Evolutionary conservation across 2,797 vertebrate species (phyloP).

Genomic region (Enoplosus armatus): DNA sequence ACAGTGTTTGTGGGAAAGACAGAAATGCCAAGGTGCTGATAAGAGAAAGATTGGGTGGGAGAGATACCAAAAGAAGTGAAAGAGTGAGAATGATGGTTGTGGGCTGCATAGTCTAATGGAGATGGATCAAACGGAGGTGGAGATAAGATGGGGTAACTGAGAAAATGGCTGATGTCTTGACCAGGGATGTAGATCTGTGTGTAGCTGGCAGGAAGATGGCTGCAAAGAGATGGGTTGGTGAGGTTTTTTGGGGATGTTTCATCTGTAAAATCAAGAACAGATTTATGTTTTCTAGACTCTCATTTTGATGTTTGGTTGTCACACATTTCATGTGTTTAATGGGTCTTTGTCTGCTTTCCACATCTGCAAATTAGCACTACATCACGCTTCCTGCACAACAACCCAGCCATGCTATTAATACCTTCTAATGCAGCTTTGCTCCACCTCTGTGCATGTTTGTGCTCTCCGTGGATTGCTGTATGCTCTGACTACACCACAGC

Average conservation of each 20-base stretch:
- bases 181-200: constrained; percentile 34
- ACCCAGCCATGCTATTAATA: constrained; percentile 10
- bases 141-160: constrained; percentile 81
- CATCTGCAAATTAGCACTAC: constrained; percentile 20
- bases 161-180: constrained; percentile 80
- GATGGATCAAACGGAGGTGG: constrained; percentile 78
- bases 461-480: constrained; percentile 53
- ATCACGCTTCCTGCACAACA: constrained; percentile 27
- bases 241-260: not conserved
- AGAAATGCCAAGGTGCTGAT: constrained; percentile 78
- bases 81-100: constrained; percentile 69
- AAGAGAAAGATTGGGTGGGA: constrained; percentile 63
- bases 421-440: constrained; percentile 33
- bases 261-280: constrained; percentile 7
- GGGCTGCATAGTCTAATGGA: constrained; percentile 75
- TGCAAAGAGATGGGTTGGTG: constrained; percentile 3
- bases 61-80: constrained; percentile 62
- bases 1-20: constrained; percentile 84
- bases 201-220: not conserved
- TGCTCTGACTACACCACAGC: constrained; percentile 53
- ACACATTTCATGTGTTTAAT: constrained; percentile 4
- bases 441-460: constrained; percentile 47
- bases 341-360: constrained; percentile 4
- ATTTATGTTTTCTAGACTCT: not conserved
- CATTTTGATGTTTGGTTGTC: not conserved